A percentile compares a stretch with the other conserved stretches of the same genome.
Conservation (phyloP, 1,140 invertebrate genomes). For the Penaeus chinensis region DNA sequence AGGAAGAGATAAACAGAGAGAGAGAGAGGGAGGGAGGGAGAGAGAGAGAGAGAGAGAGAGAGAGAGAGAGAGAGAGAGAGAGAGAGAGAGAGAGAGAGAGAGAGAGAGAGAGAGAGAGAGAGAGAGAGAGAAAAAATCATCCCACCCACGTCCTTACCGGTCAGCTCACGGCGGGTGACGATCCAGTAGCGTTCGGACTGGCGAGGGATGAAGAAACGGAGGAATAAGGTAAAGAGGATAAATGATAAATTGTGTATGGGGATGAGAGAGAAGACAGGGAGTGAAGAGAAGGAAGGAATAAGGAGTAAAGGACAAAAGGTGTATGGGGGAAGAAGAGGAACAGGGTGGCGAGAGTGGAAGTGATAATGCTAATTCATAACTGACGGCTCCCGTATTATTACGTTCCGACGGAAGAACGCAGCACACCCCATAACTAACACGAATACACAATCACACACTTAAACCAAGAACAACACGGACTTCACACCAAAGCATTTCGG, state of each 20-base stretch:
- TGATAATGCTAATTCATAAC: too few species aligned
- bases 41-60: background rate
- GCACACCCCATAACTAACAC: too few species aligned
- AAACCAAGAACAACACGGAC: too few species aligned
- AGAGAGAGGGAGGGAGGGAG: background rate
- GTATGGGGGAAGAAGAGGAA: too few species aligned
- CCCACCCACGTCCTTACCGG: slow-evolving; percentile 52
- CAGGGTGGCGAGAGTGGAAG: too few species aligned
- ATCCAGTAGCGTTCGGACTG: slow-evolving; percentile 53
- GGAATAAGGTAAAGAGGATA: background rate
- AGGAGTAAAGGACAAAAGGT: background rate
- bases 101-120: background rate
- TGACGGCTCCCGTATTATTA: too few species aligned
- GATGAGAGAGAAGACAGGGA: too few species aligned
- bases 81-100: too few species aligned
- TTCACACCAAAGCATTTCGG: too few species aligned
- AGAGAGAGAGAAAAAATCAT: slow-evolving; percentile 29
- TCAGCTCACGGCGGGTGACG: slow-evolving; percentile 34
- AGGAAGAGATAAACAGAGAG: background rate
- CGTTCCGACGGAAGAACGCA: too few species aligned
- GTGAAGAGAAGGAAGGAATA: background rate
- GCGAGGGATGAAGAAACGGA: background rate
- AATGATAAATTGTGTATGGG: background rate
- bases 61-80: too few species aligned
- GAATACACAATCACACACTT: too few species aligned